phyloP scores from a whole-genome alignment of 2,888 invertebrate genomes.

The Andrena chrysosceles region DNA sequence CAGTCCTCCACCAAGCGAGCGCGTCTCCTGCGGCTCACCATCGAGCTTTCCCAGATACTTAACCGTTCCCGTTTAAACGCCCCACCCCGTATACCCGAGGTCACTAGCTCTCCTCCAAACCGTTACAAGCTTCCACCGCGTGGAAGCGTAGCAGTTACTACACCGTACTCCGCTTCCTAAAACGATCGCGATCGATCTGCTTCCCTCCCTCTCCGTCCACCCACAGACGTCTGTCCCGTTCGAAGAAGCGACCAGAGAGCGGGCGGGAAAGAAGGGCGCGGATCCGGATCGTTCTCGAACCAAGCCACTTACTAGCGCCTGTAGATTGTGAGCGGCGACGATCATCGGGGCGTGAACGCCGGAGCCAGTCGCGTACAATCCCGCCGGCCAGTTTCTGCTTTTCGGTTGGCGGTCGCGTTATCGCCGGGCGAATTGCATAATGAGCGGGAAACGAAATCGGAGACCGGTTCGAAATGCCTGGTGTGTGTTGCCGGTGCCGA shows the following conservation, averaged over 20 bases:
- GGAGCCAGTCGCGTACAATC: neutral
- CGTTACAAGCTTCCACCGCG: neutral
- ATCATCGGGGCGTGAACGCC: conserved; percentile 19
- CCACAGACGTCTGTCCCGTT: neutral
- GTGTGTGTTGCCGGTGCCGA: conserved; percentile 66
- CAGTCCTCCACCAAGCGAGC: neutral
- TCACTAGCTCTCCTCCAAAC: conserved; percentile 5
- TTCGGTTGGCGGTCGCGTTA: conserved; percentile 53
- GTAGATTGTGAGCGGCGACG: too few relatives aligned
- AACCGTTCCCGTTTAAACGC: neutral
- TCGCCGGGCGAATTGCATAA: conserved; percentile 74
- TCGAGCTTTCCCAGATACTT: neutral
- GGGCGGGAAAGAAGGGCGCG: too few relatives aligned
- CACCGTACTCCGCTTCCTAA: neutral
- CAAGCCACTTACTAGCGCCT: too few relatives aligned
- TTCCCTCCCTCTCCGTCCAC: neutral
- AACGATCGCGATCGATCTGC: neutral
- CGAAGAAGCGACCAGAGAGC: too few relatives aligned
- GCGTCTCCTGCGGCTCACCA: neutral
- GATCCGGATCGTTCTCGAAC: too few relatives aligned
- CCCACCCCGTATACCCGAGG: conserved; percentile 1
- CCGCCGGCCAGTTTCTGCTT: conserved; percentile 11
- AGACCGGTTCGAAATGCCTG: conserved; percentile 78
- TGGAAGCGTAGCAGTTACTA: neutral
- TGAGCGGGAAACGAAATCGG: conserved; percentile 77